phyloP scores from a whole-genome alignment of 2,888 invertebrate genomes.

The Ferrisia virgata region DNA sequence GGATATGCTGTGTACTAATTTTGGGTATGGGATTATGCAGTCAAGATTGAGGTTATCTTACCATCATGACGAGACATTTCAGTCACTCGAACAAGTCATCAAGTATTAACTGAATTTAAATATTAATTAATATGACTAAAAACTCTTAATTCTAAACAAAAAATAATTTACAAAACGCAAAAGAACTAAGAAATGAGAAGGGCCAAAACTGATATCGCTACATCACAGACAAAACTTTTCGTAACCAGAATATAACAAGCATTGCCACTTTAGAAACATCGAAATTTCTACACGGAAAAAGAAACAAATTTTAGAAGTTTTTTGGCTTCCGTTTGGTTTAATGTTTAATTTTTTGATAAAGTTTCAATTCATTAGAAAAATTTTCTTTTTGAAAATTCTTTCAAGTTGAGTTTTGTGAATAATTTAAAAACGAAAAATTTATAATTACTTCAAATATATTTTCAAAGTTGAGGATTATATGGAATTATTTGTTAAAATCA shows the following conservation, averaged over 20 bases:
- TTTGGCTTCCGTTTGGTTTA: background rate
- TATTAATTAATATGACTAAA: slow-evolving; percentile 23
- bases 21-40: slow-evolving; percentile 54
- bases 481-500: background rate
- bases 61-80: slow-evolving; percentile 95
- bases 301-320: background rate
- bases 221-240: slow-evolving; percentile 38
- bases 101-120: slow-evolving; percentile 35
- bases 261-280: slow-evolving; percentile 27
- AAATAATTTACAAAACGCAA: slow-evolving; percentile 27
- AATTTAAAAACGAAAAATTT: background rate
- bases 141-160: slow-evolving; percentile 39
- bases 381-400: background rate
- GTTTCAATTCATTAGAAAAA: background rate
- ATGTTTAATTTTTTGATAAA: background rate
- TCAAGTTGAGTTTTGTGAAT: background rate
- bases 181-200: slow-evolving; percentile 36
- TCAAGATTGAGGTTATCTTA: slow-evolving; percentile 57
- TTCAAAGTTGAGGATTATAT: background rate
- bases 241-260: slow-evolving; percentile 33
- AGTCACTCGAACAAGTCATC: slow-evolving; percentile 50
- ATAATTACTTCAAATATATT: background rate
- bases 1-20: slow-evolving; percentile 1
- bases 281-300: background rate
- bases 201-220: slow-evolving; percentile 46